Base-by-base conservation (phyloP, 2,113 vertebrate species). In the Sebastes fasciatus region DNA sequence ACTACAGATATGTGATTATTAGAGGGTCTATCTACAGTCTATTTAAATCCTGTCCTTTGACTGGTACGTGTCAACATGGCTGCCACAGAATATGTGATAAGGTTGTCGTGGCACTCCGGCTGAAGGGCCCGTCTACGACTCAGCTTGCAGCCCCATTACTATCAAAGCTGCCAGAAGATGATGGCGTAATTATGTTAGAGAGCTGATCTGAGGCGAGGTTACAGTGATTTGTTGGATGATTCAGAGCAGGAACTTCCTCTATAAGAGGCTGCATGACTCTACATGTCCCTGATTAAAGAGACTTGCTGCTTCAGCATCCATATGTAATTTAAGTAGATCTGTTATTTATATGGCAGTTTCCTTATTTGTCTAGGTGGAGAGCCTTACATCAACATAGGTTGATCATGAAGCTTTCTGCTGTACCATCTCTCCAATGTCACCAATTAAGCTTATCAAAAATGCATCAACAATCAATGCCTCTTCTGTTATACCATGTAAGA, bases 101-200 rank as follows among this genome's bases (percentile, higher is more conserved):
- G 21, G 57, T 58, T 79, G 46, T 78, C 65, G 60, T 9, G 49
- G 60, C 2, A 8, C 40, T 57, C n/a, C 2, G 46, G 1, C 5
- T 26, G 6, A 60, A 21, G 42, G 11, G 34, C 13, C 0, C 34
- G 7, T 61, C 48, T 40, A 23, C 5, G 0, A 8, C 67, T 55
- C 66, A 43, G 66, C 52, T 49, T 58, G 51, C 19, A n/a, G 66
- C 55, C 3, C 60, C 0, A 71, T 74, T 69, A 68, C 65, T 23
- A 58, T 80, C 69, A 83, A 81, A 86, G 52, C 55, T 10, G 4
- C 26, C 4, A 17, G 48, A 74, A 75, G 74, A 84, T 17, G 40
- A 67, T 14, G 16, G 21, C 46, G 14, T 75, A 68, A 85, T 64
- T 67, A 77, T 16, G 17, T 82, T 40, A 2, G 2, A 51, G 40